Conservation (phyloP, 2,888 invertebrate species). For the Habroteleia sp. region DNA sequence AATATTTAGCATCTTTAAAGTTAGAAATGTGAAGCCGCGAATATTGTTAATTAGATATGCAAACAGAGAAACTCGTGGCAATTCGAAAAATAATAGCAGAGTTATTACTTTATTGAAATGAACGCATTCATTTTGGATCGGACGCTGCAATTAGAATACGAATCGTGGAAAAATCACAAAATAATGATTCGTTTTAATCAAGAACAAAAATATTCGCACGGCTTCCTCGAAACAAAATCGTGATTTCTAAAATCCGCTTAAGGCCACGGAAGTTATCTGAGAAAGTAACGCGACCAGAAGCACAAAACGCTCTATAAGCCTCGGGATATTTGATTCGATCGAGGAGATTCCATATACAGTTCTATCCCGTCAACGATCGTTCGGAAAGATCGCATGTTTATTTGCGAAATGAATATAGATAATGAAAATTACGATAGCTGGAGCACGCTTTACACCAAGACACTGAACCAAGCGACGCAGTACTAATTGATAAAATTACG, state of each 20-base stretch:
- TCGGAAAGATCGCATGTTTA: constrained; percentile 48
- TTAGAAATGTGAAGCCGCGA: constrained; percentile 21
- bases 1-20: constrained; percentile 29
- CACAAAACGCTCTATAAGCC: constrained; percentile 43
- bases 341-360: constrained; percentile 27
- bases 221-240: no score
- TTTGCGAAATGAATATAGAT: constrained; percentile 41
- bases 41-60: constrained; percentile 18
- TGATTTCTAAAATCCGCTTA: constrained; percentile 31
- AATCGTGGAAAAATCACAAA: no score
- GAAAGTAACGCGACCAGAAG: constrained; percentile 45
- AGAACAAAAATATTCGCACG: no score
- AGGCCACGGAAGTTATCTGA: constrained; percentile 50
- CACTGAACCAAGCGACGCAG: constrained; percentile 35
- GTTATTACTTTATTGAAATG: no score
- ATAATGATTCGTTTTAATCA: no score
- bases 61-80: no score
- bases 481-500: constrained; percentile 57
- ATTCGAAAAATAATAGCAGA: no score
- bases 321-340: constrained; percentile 62
- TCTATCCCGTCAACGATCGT: constrained; percentile 47
- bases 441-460: constrained; percentile 2
- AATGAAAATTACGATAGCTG: constrained; percentile 48
- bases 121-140: no score
- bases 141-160: no score